Evolutionary conservation across 2,113 vertebrate genomes (phyloP).

Genomic region (Chionodraco myersi): DNA sequence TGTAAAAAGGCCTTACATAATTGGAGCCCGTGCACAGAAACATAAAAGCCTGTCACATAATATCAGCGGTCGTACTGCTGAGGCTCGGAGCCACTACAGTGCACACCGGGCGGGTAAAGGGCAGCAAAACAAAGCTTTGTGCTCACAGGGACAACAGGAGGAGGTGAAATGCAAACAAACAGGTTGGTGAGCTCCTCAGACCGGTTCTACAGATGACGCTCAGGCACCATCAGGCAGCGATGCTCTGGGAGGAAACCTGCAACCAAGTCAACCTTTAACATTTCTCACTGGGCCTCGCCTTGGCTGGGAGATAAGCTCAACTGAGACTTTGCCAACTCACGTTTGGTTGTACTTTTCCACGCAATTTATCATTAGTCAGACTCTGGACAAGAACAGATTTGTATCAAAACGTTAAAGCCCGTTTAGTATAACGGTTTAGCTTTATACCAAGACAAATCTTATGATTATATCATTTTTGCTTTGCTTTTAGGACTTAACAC

Average conservation of each 20-base stretch:
- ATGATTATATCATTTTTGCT: too few relatives aligned
- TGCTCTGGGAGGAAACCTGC: neutral
- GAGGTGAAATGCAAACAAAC: constrained; percentile 46
- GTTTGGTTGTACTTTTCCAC: neutral
- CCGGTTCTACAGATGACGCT: constrained; percentile 43
- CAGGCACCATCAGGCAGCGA: neutral
- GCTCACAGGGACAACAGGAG: constrained; percentile 2
- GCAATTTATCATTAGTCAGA: too few relatives aligned
- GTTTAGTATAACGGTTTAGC: too few relatives aligned
- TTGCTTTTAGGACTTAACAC: too few relatives aligned
- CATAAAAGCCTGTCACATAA: constrained; percentile 52
- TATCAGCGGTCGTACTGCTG: constrained; percentile 35
- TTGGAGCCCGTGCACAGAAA: constrained; percentile 36
- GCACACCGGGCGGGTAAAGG: neutral
- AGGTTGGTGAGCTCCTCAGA: constrained; percentile 44
- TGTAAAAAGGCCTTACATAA: constrained; percentile 41
- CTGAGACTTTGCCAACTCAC: neutral
- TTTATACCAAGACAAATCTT: too few relatives aligned
- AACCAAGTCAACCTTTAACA: neutral
- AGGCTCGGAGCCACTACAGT: constrained; percentile 14
- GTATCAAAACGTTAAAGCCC: too few relatives aligned
- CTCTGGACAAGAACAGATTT: neutral
- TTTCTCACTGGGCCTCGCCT: neutral
- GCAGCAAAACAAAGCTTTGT: neutral
- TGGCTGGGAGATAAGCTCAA: neutral